These are phyloP conservation scores for Pelecanus crispus DNA, from an alignment of 2,113 vertebrate species.

Conservation along the genomic window DNA sequence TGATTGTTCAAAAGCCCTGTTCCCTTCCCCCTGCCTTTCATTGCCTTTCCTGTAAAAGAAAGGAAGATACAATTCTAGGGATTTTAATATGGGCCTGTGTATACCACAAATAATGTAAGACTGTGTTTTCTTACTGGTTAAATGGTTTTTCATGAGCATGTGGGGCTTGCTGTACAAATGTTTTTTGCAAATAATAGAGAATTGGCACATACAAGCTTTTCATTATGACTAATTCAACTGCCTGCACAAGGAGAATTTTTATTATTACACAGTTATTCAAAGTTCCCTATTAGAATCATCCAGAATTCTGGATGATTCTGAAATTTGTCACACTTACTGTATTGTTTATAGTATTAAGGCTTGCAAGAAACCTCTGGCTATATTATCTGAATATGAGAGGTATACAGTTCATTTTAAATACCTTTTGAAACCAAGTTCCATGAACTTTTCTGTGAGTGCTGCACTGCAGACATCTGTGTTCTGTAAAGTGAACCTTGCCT, in stretches of 20 bases:
- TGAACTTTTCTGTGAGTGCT: not conserved
- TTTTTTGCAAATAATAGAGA: not conserved
- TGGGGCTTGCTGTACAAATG: not conserved
- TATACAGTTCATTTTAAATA: not conserved
- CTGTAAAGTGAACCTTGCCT: not conserved
- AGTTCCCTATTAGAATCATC: not conserved
- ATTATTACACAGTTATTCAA: not conserved
- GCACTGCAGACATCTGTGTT: not conserved
- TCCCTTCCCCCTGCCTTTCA: not conserved
- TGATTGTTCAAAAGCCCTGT: not conserved
- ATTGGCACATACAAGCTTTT: not conserved
- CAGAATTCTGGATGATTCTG: not conserved
- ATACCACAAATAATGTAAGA: not conserved
- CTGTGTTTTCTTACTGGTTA: not conserved
- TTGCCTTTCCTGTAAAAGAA: not conserved
- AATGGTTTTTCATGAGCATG: not conserved
- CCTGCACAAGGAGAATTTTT: not conserved
- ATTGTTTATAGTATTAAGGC: not conserved
- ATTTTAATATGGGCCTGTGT: not conserved
- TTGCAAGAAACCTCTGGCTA: not conserved
- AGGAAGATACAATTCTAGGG: not conserved
- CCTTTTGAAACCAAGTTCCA: not conserved
- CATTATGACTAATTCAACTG: not conserved
- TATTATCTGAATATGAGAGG: not conserved
- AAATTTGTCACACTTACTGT: not conserved